Base-by-base conservation (phyloP, 1,140 invertebrate species). In the Charaxes varanes region DNA sequence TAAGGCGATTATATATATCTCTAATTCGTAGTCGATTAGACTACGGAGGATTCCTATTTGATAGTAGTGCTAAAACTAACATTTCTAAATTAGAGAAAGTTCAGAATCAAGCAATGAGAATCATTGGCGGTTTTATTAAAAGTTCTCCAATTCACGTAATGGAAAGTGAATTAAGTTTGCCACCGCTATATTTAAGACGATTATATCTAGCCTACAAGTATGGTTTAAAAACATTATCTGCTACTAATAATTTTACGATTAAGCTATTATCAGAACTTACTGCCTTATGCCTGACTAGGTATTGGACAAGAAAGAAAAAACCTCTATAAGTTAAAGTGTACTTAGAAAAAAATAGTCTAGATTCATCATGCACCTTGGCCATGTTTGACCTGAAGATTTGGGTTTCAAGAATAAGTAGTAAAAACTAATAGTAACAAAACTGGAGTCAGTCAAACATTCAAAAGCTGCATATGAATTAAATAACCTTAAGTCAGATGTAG, bases 141-240 rank as follows among this genome's bases (percentile, higher is more conserved):
- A 41, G 26, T 17, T 30, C 46, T n/a, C 46, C 53, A 10, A 43
- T 50, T n/a, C 42, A 50, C 26, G 23, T 31, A 5, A 48, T 53
- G 43, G 51, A 53, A 33, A 28, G 22, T 8, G 41, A 53, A 17
- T 6, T 53, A 18, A 26, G 13, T 26, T 14, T 55, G 6, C 42
- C 38, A 18, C 40, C 43, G 11, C 22, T 49, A n/a, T 37, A 7
- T 23, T 13, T 54, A 18, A 31, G 51, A 28, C 37, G 51, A 34
- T 19, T 16, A 28, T 54, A 33, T 49, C 21, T 46, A 17, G 21
- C 27, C 13, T 28, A 1, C 2, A 33, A 33, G 13, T 33, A 17
- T 16, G 8, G 15, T 2, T 33, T 33, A 33, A 33, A 33, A 19
- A 6, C 16, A 6, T 8, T 4, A n/a, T 18, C 31, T 14, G 8